phyloP scores from a whole-genome alignment of 2,888 invertebrate genomes.

The Sphecodes monilicornis region DNA sequence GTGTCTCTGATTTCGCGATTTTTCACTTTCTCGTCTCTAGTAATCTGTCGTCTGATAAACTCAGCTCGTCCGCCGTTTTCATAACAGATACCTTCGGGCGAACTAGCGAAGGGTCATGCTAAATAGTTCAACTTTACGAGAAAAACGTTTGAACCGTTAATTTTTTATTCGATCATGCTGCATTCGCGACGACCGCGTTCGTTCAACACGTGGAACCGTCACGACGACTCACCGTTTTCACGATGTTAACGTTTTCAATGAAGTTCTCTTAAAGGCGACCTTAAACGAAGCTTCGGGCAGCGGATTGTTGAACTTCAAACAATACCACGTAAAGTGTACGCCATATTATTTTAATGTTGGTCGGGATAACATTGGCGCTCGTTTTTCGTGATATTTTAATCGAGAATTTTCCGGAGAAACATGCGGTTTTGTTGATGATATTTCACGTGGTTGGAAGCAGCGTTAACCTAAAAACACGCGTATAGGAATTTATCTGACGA shows the following conservation, averaged over 20 bases:
- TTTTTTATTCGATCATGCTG: conserved; percentile 19
- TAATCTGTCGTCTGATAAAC: neutral
- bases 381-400: neutral
- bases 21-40: neutral
- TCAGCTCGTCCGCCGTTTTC: neutral
- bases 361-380: neutral
- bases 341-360: neutral
- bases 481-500: neutral
- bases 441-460: neutral
- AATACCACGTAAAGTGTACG: neutral
- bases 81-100: conserved; percentile 38
- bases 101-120: conserved; percentile 1
- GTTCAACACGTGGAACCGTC: neutral
- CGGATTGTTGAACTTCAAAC: neutral
- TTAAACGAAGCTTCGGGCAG: neutral
- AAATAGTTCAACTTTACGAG: neutral
- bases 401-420: neutral
- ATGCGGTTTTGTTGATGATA: neutral
- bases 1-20: neutral
- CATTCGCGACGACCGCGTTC: neutral
- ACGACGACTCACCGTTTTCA: neutral
- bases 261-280: neutral
- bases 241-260: neutral
- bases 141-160: neutral
- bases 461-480: conserved; percentile 31